These are phyloP conservation scores for Hycleus phaleratus DNA, from an alignment of 1,140 invertebrate species.

Conservation along the genomic window DNA sequence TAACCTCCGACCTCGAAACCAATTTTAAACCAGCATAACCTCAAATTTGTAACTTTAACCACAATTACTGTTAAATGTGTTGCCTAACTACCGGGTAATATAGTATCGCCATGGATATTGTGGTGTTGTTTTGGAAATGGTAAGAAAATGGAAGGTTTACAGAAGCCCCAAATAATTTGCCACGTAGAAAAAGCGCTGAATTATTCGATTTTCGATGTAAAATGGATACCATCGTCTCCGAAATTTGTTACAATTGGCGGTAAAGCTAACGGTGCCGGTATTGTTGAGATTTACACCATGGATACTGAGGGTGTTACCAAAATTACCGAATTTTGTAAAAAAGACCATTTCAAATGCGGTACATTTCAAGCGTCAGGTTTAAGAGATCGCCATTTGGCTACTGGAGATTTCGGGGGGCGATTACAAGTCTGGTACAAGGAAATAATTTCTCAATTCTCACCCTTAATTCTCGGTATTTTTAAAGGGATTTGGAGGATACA, in stretches of 20 bases:
- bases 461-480: conserved; percentile 16
- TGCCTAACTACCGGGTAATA: no score
- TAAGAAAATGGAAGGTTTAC: conserved; percentile 43
- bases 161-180: conserved; percentile 85
- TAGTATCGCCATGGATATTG: no score
- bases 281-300: conserved; percentile 82
- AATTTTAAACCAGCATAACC: no score
- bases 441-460: not conserved
- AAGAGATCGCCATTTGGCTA: conserved; percentile 72
- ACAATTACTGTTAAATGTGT: no score
- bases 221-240: conserved; percentile 89
- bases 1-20: no score
- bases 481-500: conserved; percentile 74
- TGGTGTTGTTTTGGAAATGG: no score
- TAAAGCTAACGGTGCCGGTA: conserved; percentile 72
- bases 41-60: no score
- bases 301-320: conserved; percentile 62
- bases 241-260: conserved; percentile 87
- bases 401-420: conserved; percentile 85
- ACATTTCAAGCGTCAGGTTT: conserved; percentile 83
- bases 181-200: conserved; percentile 77
- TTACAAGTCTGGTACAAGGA: conserved; percentile 67
- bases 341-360: conserved; percentile 83
- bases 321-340: conserved; percentile 66
- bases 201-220: conserved; percentile 85